Conservation (phyloP, 2,797 vertebrate species). For the Onychomys torridus region DNA sequence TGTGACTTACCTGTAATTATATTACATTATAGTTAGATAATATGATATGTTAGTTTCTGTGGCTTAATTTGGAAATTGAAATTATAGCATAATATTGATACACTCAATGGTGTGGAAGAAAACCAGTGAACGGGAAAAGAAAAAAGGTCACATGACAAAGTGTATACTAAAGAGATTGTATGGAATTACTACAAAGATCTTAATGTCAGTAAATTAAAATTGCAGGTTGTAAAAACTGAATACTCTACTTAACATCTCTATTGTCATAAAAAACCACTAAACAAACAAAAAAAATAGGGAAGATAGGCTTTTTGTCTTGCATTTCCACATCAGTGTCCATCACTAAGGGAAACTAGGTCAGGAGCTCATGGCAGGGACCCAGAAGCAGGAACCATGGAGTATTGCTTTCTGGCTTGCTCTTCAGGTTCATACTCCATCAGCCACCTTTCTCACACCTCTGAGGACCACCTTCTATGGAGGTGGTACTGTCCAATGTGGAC, state of each 20-base stretch:
- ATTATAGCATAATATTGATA: not conserved
- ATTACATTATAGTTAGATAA: not conserved
- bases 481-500: not conserved
- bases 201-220: not conserved
- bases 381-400: not conserved
- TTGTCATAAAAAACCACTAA: not conserved
- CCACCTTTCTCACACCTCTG: not conserved
- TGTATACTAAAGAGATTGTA: not conserved
- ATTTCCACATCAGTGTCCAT: not conserved
- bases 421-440: not conserved
- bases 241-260: not conserved
- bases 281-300: not conserved
- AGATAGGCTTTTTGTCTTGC: not conserved
- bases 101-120: not conserved
- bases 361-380: not conserved
- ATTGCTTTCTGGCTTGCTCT: not conserved
- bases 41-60: not conserved
- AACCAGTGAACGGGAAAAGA: not conserved
- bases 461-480: not conserved
- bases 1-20: not conserved
- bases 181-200: not conserved
- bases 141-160: not conserved
- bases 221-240: not conserved
- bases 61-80: not conserved
- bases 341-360: not conserved